These are phyloP conservation scores for Frankliniella intonsa DNA, from an alignment of 2,888 invertebrate genomes.

Conservation along the genomic window DNA sequence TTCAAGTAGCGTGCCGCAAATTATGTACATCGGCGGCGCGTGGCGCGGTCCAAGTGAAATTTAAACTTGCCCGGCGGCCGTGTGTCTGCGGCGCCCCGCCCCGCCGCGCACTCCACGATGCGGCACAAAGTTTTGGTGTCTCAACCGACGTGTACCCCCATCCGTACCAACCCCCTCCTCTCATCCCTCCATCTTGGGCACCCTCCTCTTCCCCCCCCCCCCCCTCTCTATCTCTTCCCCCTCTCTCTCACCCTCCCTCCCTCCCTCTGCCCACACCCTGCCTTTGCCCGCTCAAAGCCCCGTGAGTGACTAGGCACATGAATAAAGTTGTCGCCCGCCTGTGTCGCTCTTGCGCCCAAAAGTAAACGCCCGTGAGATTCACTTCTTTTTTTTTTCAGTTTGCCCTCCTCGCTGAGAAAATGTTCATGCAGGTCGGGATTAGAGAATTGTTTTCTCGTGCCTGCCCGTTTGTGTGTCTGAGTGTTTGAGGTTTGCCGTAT, in stretches of 20 bases:
- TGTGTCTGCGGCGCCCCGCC: neutral
- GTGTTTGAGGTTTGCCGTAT: no score
- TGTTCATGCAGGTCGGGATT: no score
- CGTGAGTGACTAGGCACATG: neutral
- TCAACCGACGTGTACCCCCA: no score
- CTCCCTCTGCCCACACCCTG: no score
- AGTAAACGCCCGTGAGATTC: neutral
- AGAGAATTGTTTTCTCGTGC: no score
- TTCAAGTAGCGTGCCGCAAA: constrained; percentile 4
- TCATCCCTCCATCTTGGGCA: no score
- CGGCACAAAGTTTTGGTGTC: neutral
- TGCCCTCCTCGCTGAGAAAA: no score
- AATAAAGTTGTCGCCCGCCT: neutral
- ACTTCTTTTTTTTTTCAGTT: no score
- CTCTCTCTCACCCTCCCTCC: no score
- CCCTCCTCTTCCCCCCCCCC: neutral
- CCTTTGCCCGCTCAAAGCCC: no score
- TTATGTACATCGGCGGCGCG: neutral
- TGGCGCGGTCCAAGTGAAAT: constrained; percentile 9
- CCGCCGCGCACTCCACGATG: neutral
- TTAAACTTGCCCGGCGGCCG: constrained; percentile 5
- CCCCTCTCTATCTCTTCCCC: neutral
- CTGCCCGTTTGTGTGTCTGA: no score
- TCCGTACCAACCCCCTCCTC: no score
- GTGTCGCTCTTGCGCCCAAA: neutral